These are phyloP conservation scores for Bucorvus abyssinicus DNA, from an alignment of 2,797 vertebrate genomes.

Conservation along the genomic window DNA sequence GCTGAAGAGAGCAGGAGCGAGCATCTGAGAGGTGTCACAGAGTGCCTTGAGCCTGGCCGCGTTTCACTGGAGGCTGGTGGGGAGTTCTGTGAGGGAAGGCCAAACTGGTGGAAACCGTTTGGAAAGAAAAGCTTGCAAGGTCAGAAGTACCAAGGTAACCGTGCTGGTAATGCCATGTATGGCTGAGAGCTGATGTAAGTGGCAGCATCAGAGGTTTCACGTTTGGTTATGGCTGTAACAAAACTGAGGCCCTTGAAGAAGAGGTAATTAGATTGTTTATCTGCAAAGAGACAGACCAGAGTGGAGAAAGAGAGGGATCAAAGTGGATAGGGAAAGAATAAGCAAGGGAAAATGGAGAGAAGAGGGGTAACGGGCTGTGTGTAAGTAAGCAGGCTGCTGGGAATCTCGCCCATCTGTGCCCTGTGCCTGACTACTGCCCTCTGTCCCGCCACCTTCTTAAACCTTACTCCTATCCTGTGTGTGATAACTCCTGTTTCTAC, in stretches of 20 bases:
- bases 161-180: rapidly evolving
- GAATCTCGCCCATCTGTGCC: background rate
- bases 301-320: background rate
- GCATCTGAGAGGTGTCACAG: background rate
- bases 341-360: background rate
- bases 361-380: background rate
- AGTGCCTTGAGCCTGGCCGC: background rate
- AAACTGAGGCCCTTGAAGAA: background rate
- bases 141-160: background rate
- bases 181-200: background rate
- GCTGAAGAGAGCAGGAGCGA: background rate
- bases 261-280: background rate
- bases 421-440: background rate
- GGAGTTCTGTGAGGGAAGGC: background rate
- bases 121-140: background rate
- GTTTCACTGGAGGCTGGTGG: background rate
- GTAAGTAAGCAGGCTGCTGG: background rate
- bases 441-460: background rate
- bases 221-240: background rate
- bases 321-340: background rate
- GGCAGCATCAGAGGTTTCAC: background rate
- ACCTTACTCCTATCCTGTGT: background rate
- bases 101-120: background rate
- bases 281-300: background rate
- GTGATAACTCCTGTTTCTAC: background rate